These are phyloP conservation scores for Eufriesea mexicana DNA, from an alignment of 1,140 invertebrate genomes.

Conservation along the genomic window DNA sequence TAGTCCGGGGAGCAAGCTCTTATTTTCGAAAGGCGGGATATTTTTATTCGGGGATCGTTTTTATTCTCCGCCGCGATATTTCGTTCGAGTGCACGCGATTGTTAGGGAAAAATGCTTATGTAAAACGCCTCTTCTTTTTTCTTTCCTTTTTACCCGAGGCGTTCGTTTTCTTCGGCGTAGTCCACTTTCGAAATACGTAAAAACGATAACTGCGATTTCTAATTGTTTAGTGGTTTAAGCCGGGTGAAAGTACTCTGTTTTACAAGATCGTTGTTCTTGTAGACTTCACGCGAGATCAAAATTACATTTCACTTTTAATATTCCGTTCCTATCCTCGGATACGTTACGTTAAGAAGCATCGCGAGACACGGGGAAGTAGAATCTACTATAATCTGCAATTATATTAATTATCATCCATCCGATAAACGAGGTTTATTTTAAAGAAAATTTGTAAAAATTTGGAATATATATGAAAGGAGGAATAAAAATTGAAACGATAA, in stretches of 20 bases:
- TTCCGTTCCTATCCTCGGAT: neutral
- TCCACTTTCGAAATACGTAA: conserved; percentile 30
- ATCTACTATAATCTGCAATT: no score
- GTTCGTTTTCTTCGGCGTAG: conserved; percentile 1
- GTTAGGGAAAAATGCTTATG: neutral
- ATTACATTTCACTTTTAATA: neutral
- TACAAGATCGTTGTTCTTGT: neutral
- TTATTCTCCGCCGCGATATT: neutral
- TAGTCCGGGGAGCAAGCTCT: no score
- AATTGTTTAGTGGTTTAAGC: conserved; percentile 18
- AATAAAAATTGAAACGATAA: no score
- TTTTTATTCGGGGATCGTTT: neutral
- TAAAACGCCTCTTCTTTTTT: neutral
- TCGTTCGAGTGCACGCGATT: neutral
- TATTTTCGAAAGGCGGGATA: no score
- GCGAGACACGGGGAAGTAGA: no score
- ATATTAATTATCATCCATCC: no score
- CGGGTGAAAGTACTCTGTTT: conserved; percentile 29
- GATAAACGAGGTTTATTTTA: no score
- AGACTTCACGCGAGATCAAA: conserved; percentile 24
- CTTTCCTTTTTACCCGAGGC: neutral
- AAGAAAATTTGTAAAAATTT: no score
- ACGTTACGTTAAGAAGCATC: no score
- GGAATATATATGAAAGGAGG: no score
- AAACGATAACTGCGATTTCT: conserved; percentile 40